Base-by-base conservation (phyloP, 2,888 invertebrate genomes). In the Girardia tigrina region DNA sequence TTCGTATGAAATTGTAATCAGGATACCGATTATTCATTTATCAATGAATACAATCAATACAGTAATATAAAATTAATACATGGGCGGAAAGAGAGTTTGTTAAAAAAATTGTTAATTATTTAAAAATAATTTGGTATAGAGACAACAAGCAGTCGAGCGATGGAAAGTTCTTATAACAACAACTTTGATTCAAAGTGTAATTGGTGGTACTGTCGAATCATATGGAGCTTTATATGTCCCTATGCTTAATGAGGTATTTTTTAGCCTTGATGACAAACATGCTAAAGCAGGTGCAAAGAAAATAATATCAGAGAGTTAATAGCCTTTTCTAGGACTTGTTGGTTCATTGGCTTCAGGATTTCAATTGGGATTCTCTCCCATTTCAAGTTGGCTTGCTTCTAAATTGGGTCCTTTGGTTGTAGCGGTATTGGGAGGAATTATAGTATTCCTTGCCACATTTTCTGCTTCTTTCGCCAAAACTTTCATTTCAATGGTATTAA, bases 201-300 rank as follows among this genome's bases (percentile, higher is more conserved):
- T 56, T 4, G 56, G 56, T 6, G 56, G 56, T n/a, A n/a, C 23
- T 4, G 56, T 56, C n/a, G 56, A 56, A 16, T 56, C 56, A 6
- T 56, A 56, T n/a, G 56, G 56, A 56, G 56, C 56, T 56, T 56
- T 56, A n/a, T 56, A 56, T 56, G 56, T 56, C 23, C 56, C 56
- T 8, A 56, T 56, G 56, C 2, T 16, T 56, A n/a, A 56, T 56
- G 23, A 56, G 23, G 56, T 56, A 6, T 56, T 56, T 56, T 20
- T 20, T 20, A 16, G n/a, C n/a, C 20, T 20, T n/a, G 4, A 4
- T 8, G 23, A 56, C n/a, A 56, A n/a, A 12, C n/a, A 56, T 56
- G 56, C 23, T 4, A 56, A 56, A 56, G 56, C 20, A 4, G 56
- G 56, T 56, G n/a, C 23, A 6, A 56, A 20, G n/a, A 16, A 2